Evolutionary conservation across 2,888 invertebrate genomes (phyloP), one percentile per base, ranked within the genome.

Genomic region (Dolichomitus sp.): DNA sequence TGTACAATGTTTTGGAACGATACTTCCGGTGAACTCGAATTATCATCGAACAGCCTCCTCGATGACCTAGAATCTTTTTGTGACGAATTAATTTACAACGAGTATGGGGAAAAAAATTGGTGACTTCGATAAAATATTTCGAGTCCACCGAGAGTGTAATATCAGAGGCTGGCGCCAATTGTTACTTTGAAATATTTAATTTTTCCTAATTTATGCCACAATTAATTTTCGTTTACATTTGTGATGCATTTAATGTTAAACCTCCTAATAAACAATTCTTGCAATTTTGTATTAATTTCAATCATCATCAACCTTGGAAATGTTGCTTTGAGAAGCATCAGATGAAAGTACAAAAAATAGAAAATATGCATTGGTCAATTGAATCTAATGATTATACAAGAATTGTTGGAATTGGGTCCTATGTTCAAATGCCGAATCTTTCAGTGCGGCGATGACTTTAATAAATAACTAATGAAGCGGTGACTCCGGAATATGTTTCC

Each of bases 1-100:
- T 89, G 83, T 88, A 88, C 88, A 88, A 85, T 42, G 78, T 78
- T 52, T 80, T 73, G 72, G 82, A 82, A 78, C 69, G 72, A 83
- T 45, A 68, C 79, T 83, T 52, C 42, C 52, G 80, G 68, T 52
- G 61, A 54, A 83, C 76, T 50, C 76, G 75, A 65, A 48, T 72
- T 57, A 69, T 61, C 48, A 66, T 54, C 17, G 63, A 40, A 80
- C 40, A 54, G 37, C 30, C 42, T 45, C 9, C n/a, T 17, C 50
- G 17, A 40, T 14, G 33, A 57, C 23, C 27, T n/a, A 33, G 27
- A 57, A 57, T 59, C 52, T 82, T 65, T 76, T 57, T 69, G 73
- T 66, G 23, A 73, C 73, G 42, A 50, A 83, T 80, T 45, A 80
- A 80, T 80, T 80, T 80, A 83, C 76, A 81, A 73, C 79, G 68